Conservation (phyloP, 2,888 invertebrate species). For the Zonitis immaculata region DNA sequence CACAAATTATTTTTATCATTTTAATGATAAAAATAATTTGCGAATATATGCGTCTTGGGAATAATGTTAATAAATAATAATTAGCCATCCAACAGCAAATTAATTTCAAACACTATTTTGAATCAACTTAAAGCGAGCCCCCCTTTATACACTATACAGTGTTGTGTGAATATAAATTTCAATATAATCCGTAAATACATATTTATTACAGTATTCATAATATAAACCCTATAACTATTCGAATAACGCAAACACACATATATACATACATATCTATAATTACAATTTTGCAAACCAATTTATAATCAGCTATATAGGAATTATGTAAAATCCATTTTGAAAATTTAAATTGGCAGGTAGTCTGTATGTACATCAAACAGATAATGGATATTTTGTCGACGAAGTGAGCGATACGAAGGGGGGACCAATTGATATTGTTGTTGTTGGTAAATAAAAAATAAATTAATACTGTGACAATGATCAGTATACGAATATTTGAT, state of each 20-base stretch:
- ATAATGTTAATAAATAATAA: constrained; percentile 1
- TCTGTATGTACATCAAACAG: background rate
- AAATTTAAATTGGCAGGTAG: constrained; percentile 8
- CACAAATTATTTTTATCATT: no score
- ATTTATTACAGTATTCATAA: constrained; percentile 1
- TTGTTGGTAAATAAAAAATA: no score
- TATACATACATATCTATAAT: constrained; percentile 11
- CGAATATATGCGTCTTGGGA: no score
- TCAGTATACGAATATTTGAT: no score
- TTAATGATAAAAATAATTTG: no score
- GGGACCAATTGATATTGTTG: no score
- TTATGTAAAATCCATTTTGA: constrained; percentile 5
- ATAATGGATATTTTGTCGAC: no score
- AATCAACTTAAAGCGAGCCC: constrained; percentile 2
- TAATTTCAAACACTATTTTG: constrained; percentile 10
- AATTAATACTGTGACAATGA: no score
- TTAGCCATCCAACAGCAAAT: background rate
- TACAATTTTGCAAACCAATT: constrained; percentile 14
- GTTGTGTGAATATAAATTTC: constrained; percentile 12
- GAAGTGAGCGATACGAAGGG: no score
- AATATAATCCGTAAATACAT: constrained; percentile 9
- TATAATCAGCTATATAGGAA: constrained; percentile 3
- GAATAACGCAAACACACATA: constrained; percentile 15
- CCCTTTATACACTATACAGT: no score
- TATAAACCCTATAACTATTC: background rate